Base-by-base conservation (phyloP, 2,888 invertebrate species). In the Sipha maydis region DNA sequence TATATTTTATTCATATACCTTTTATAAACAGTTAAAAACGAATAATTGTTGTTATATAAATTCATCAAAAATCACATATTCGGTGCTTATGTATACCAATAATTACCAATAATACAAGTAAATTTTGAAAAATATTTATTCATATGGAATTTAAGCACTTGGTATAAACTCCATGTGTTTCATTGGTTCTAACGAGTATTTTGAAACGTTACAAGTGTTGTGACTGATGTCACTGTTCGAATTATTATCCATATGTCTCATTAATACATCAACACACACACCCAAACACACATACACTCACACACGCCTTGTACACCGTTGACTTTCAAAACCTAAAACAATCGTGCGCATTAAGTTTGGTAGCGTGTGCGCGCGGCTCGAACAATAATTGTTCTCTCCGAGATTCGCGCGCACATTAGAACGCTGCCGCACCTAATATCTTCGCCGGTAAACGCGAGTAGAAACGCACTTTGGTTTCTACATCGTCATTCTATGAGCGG, bases 261-360 rank as follows among this genome's bases (percentile, higher is more conserved):
- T 83, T 56, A 75, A 83, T 83, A 73, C 83, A 34, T 56, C 31
- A 56, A 75, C 9, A 61, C 48, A 73, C 71, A 34, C 67, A 25
- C 69, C 0, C 17, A 3, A 7, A 25, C 71, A 54, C 71, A n/a
- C 71, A n/a, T n/a, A n/a, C n/a, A n/a, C 69, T 0, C 17, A 3
- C n/a, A 25, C 71, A 54, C 71, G n/a, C 71, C 83, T 67, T 19
- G 4, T 38, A 9, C 31, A 4, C 69, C 34, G 19, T 48, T 19
- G 21, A 71, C 82, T 82, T 83, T 83, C 21, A 61, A 83, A 83
- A 56, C 38, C 56, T 61, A 38, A 75, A 83, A 83, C 75, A 83
- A 83, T 61, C 38, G 34, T 31, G 21, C 1, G 38, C 56, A 77
- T 75, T 41, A 75, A 38, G 25, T 75, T 41, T 41, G 34, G 38